These are phyloP conservation scores for Cantharis rustica DNA, from an alignment of 2,888 invertebrate genomes.

Conservation along the genomic window DNA sequence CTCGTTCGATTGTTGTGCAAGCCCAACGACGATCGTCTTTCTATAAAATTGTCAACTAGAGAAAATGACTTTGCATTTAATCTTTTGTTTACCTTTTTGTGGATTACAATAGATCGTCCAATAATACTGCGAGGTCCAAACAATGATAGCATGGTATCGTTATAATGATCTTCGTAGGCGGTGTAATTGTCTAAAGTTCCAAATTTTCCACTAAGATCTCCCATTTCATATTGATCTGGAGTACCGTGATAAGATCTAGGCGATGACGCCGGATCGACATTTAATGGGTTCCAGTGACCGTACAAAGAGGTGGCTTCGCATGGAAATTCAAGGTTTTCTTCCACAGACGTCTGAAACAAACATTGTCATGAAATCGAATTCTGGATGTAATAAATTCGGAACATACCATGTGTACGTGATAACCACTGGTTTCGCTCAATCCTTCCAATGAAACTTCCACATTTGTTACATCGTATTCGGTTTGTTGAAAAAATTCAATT, in stretches of 20 bases:
- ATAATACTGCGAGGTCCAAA: constrained; percentile 82
- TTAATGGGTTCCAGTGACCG: constrained; percentile 85
- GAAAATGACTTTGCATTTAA: not conserved
- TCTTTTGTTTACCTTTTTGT: constrained; percentile 63
- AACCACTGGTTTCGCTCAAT: constrained; percentile 69
- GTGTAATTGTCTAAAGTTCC: constrained; percentile 73
- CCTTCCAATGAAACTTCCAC: constrained; percentile 78
- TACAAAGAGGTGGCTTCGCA: constrained; percentile 83
- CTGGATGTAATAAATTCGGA: not conserved
- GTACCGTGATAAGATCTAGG: constrained; percentile 68
- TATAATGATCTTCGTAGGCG: constrained; percentile 64
- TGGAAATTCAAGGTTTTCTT: constrained; percentile 83
- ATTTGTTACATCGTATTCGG: constrained; percentile 82
- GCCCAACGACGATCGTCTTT: constrained; percentile 72
- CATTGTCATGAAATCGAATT: not conserved
- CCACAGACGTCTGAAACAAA: constrained; percentile 72
- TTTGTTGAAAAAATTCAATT: constrained; percentile 83
- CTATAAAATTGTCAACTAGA: constrained; percentile 41
- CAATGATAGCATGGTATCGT: constrained; percentile 81
- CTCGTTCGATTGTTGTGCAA: constrained; percentile 83
- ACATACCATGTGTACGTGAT: constrained; percentile 81
- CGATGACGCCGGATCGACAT: constrained; percentile 66
- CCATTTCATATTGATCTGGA: constrained; percentile 84
- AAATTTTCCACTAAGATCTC: constrained; percentile 85
- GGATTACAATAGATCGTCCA: constrained; percentile 85